Percentiles rank a stretch among this genome's conserved stretches.
These are phyloP conservation scores for Plagiodera versicolora DNA, from an alignment of 2,888 invertebrate genomes.

Conservation along the genomic window DNA sequence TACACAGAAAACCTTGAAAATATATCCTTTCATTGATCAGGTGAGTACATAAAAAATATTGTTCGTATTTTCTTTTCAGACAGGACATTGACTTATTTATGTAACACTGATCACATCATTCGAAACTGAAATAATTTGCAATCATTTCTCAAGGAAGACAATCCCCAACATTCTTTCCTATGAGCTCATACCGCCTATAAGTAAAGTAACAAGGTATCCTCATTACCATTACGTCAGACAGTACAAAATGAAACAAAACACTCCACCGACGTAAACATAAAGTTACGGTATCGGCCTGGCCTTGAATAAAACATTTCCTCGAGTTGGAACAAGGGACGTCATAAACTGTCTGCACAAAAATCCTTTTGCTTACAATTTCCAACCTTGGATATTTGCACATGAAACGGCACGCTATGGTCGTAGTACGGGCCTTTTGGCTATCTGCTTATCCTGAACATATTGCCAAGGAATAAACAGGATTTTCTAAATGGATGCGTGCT, in stretches of 20 bases:
- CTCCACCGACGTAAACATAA: slow-evolving; percentile 19
- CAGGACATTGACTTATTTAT: neutral
- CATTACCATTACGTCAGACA: slow-evolving; percentile 1
- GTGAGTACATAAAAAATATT: too few species aligned
- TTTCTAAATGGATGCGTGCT: neutral
- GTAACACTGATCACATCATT: neutral
- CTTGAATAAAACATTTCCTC: slow-evolving; percentile 45
- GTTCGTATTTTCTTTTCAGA: too few species aligned
- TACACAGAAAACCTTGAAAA: too few species aligned
- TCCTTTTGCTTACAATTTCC: slow-evolving; percentile 47
- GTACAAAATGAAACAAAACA: slow-evolving; percentile 17
- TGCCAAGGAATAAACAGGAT: neutral
- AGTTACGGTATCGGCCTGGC: slow-evolving; percentile 30
- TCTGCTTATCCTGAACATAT: slow-evolving; percentile 18
- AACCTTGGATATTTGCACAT: slow-evolving; percentile 47
- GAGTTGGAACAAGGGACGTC: slow-evolving; percentile 39
- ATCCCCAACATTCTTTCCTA: neutral
- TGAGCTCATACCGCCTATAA: neutral
- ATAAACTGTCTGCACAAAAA: slow-evolving; percentile 45
- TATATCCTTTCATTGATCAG: too few species aligned
- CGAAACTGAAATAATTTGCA: neutral
- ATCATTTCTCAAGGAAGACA: neutral
- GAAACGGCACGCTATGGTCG: slow-evolving; percentile 35
- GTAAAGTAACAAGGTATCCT: neutral
- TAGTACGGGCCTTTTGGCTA: slow-evolving; percentile 20